Conservation (phyloP, 2,888 invertebrate species). For the Hypercompe scribonia region DNA sequence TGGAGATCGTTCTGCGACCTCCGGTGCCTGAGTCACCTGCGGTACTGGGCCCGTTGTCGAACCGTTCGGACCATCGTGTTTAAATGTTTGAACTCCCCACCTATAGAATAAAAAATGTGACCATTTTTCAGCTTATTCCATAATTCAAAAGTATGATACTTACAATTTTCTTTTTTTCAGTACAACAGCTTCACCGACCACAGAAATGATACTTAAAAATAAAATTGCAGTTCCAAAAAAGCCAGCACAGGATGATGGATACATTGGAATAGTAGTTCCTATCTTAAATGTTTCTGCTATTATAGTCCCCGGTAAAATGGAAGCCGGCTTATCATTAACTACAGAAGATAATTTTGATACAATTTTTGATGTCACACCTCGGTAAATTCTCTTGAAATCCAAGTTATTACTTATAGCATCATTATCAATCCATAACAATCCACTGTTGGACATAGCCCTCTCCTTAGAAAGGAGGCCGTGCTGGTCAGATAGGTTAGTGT, state of each 20-base stretch:
- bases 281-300: conserved; percentile 70
- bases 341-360: conserved; percentile 62
- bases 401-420: not conserved
- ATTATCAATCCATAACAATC: too few species aligned
- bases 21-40: too few species aligned
- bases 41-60: too few species aligned
- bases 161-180: not conserved
- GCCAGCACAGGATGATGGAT: not conserved
- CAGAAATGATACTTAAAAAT: not conserved
- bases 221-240: not conserved
- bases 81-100: too few species aligned
- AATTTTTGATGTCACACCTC: conserved; percentile 70
- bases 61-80: too few species aligned
- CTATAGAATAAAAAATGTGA: too few species aligned
- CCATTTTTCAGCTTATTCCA: not conserved
- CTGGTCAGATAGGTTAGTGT: too few species aligned
- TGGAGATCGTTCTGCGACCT: too few species aligned
- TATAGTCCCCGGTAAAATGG: conserved; percentile 39
- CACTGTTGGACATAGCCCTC: too few species aligned
- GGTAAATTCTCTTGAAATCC: conserved; percentile 48
- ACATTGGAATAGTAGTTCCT: conserved; percentile 63
- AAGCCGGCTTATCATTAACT: conserved; percentile 37
- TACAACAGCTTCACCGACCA: conserved; percentile 16
- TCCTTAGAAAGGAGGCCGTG: too few species aligned
- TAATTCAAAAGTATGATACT: not conserved